phyloP scores from a whole-genome alignment of 2,888 invertebrate species.

The Scaptomyza cyrtandrae region DNA sequence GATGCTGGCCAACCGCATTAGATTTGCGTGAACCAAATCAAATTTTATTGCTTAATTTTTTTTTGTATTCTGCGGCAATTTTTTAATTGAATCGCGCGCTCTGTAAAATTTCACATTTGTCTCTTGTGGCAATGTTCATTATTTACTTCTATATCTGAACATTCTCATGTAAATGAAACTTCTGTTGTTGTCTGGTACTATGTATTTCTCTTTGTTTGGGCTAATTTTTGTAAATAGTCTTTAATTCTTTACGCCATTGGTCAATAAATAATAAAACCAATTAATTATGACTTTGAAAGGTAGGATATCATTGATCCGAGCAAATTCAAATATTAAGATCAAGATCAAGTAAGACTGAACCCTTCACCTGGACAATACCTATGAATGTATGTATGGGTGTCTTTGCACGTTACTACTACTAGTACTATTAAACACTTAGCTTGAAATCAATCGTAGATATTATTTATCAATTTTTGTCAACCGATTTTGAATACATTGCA shows the following conservation, averaged over 20 bases:
- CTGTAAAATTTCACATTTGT: slow-evolving; percentile 82
- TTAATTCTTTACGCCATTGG: slow-evolving; percentile 40
- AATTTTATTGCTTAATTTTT: slow-evolving; percentile 85
- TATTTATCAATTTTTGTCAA: no score
- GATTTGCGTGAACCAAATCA: slow-evolving; percentile 84
- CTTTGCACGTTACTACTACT: no score
- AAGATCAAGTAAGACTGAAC: no score
- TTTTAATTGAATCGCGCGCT: slow-evolving; percentile 67
- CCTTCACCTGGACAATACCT: no score
- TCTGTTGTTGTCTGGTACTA: no score
- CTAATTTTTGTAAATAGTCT: slow-evolving; percentile 30
- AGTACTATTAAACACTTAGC: no score
- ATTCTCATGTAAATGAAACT: no score
- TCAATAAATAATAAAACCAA: slow-evolving; percentile 59
- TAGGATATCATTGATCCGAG: no score
- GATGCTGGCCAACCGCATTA: slow-evolving; percentile 66
- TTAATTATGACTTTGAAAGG: slow-evolving; percentile 42
- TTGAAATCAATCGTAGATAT: no score
- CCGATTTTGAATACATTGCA: no score
- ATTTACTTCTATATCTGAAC: slow-evolving; percentile 45
- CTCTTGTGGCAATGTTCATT: slow-evolving; percentile 63
- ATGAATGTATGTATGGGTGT: no score
- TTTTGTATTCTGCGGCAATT: slow-evolving; percentile 53
- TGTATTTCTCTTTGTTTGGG: slow-evolving; percentile 3
- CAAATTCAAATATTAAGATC: no score